Percentiles rank a stretch among this genome's conserved stretches.
Conservation (phyloP, 2,888 invertebrate genomes). For the Hirtodrosophila histrioides region DNA sequence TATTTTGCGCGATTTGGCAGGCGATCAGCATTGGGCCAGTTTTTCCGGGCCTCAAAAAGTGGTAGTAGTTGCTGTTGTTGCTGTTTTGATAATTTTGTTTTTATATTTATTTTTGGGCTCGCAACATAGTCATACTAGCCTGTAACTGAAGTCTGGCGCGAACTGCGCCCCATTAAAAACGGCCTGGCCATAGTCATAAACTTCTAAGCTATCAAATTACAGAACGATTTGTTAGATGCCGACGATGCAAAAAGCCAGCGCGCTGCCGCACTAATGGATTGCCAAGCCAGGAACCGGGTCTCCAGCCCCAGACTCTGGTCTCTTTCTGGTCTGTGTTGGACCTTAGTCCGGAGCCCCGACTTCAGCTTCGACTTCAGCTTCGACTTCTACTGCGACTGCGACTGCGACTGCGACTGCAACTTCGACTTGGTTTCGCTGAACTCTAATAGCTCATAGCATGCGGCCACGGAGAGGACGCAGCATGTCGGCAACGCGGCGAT, state of each 20-base stretch:
- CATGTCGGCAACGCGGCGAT: constrained; percentile 76
- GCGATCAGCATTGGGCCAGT: constrained; percentile 52
- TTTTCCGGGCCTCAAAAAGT: constrained; percentile 56
- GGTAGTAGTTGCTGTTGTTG: constrained; percentile 9
- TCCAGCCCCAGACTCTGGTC: constrained; percentile 27
- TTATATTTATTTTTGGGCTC: constrained; percentile 11
- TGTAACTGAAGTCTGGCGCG: constrained; percentile 51
- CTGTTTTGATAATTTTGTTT: constrained; percentile 18
- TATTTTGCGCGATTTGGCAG: constrained; percentile 80
- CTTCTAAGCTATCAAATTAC: constrained; percentile 81
- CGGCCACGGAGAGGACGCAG: constrained; percentile 56
- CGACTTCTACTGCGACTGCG: constrained; percentile 4
- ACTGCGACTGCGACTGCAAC: constrained; percentile 20
- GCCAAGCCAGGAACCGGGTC: constrained; percentile 56
- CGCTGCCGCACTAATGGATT: constrained; percentile 71
- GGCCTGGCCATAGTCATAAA: constrained; percentile 77
- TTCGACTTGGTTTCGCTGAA: constrained; percentile 69
- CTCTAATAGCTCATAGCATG: constrained; percentile 79
- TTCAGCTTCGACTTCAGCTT: too few relatives aligned
- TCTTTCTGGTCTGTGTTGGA: constrained; percentile 9
- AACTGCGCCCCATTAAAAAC: constrained; percentile 77
- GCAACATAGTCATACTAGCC: constrained; percentile 45
- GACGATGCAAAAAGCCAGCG: constrained; percentile 65
- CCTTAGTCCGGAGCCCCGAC: background rate
- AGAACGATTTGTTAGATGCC: constrained; percentile 82